Evolutionary conservation across 2,888 invertebrate genomes (phyloP), one percentile per base, ranked within the genome.

Genomic region (Watsonalla cultraria): DNA sequence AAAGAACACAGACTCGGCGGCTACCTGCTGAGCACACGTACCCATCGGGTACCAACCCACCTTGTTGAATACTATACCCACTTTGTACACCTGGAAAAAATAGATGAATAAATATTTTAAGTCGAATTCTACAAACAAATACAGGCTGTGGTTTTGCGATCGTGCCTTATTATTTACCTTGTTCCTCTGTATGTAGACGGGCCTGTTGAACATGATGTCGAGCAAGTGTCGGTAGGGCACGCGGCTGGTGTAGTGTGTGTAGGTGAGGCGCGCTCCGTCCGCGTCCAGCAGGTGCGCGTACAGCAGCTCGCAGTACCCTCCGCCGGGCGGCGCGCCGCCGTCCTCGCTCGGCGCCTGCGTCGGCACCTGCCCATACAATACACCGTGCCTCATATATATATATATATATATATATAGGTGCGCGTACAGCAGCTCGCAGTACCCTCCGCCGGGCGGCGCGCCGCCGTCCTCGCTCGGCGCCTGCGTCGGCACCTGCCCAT

Each of bases 21-120:
- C 90, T 37, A 94, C 93, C 54, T 93, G 92, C 66, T 92, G 92
- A 0, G 93, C 92, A 75, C 95, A 95, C 6, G 93, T 92, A 60
- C 95, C 96, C 91, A 95, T 93, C 6, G 96, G 96, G 84, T 96
- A 96, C 93, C 94, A 94, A 11, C 96, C 96, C 59, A 93, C 92
- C 77, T 95, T 96, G 84, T 96, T 96, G 84, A 96, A 93, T 47
- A 95, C 95, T 34, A 96, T 95, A 51, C 95, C 96, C 65, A 96
- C 94, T 79, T 95, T 94, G 82, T 96, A 96, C 53, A 94, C 92
- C 93, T 95, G 82, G 53, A 24, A 24, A 24, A 24, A 24, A 24
- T 2, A 24, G 24, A n/a, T n/a, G n/a, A n/a, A n/a, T n/a, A n/a
- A n/a, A n/a, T n/a, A n/a, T n/a, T n/a, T n/a, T n/a, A n/a, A n/a